Percentiles rank a stretch among this genome's conserved stretches.
Conservation (phyloP, 2,113 vertebrate species). For the Lonchura striata region DNA sequence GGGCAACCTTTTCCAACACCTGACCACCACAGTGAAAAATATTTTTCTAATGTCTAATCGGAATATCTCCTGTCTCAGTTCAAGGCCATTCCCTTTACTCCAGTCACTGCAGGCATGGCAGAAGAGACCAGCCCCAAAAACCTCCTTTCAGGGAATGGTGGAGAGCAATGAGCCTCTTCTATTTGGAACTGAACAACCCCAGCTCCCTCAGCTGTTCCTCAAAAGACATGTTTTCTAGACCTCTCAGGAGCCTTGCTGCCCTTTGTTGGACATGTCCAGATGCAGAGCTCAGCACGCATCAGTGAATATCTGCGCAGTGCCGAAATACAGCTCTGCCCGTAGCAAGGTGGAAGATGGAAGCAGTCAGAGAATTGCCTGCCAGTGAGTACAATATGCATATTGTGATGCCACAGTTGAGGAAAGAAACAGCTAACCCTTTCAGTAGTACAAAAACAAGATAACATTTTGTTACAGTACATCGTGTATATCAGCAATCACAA, state of each 20-base stretch:
- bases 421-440: background rate
- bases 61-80: rapidly evolving
- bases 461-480: background rate
- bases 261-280: background rate
- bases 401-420: background rate
- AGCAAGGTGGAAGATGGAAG: background rate
- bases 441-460: background rate
- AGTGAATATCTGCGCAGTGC: background rate
- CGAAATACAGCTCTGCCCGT: background rate
- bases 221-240: background rate
- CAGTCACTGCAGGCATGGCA: background rate
- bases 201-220: background rate
- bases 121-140: rapidly evolving
- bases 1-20: background rate
- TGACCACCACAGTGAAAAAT: background rate
- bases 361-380: background rate
- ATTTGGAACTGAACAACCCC: background rate
- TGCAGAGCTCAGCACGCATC: background rate
- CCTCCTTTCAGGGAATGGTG: background rate
- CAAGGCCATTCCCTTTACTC: background rate
- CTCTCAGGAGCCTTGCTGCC: background rate
- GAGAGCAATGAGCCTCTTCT: background rate
- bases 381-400: background rate
- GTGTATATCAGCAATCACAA: background rate
- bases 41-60: background rate